Conservation (phyloP, 2,797 vertebrate species). For the Picus viridis region DNA sequence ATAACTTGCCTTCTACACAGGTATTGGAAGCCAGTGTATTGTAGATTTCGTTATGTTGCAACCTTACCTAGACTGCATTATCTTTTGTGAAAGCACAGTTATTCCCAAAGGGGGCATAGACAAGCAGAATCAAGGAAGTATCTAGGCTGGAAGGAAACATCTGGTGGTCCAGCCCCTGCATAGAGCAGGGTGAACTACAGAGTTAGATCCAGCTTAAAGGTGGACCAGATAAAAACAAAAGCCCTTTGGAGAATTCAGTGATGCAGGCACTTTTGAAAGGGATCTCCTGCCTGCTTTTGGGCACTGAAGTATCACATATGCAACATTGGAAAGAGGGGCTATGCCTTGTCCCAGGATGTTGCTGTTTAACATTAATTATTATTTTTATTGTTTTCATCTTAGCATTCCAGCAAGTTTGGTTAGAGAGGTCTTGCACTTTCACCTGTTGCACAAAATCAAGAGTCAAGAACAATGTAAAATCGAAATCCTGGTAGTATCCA, state of each 20-base stretch:
- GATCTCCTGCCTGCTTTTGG: background rate
- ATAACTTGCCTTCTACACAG: background rate
- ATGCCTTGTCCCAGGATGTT: background rate
- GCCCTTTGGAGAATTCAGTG: background rate
- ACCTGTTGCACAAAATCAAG: background rate
- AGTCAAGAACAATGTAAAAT: background rate
- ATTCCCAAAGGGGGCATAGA: background rate
- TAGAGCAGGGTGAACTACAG: background rate
- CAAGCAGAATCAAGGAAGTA: background rate
- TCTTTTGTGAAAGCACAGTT: background rate
- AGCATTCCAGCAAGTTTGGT: background rate
- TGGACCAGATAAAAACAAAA: background rate
- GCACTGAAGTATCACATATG: background rate
- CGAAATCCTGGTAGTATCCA: background rate
- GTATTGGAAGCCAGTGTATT: background rate
- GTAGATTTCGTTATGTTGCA: background rate
- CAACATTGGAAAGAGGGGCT: background rate
- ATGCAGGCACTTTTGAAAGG: background rate
- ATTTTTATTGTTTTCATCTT: background rate
- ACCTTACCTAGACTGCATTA: background rate
- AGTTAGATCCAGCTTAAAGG: background rate
- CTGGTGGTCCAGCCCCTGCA: background rate
- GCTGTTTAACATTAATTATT: background rate
- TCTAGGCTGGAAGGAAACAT: background rate
- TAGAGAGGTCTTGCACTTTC: background rate